Evolutionary conservation across 2,888 invertebrate genomes (phyloP), one percentile per base, ranked within the genome.

Genomic region (Hyalella azteca): DNA sequence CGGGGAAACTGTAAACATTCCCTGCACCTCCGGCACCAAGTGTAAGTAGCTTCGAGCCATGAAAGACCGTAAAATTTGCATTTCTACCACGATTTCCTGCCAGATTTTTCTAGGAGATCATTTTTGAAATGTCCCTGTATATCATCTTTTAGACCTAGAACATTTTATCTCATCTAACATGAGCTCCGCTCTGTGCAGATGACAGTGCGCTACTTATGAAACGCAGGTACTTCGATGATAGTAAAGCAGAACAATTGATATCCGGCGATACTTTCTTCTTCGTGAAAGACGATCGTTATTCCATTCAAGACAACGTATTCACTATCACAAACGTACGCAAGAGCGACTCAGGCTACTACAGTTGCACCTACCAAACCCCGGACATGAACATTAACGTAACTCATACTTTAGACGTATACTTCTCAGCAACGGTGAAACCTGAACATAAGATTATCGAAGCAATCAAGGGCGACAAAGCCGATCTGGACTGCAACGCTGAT

Each of bases 401-500:
- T 19, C 75, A 75, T 45, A 45, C 7, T n/a, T 11, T 75, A 7
- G 75, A 75, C n/a, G 75, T 75, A 3, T 45, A 45, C 19, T 45
- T 26, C n/a, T 15, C 29, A 45, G 32, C 40, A 9, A 22, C 40
- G n/a, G 45, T 75, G 19, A n/a, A 29, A 22, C 40, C 26, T 29
- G 11, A 75, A 9, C 26, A 75, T n/a, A 29, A 75, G 41, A 45
- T 29, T 15, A 45, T 75, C 75, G 41, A 45, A n/a, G 81, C 81
- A 19, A 26, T 40, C 40, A 82, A 82, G 41, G 81, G 81, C 22
- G 41, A 77, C 9, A 79, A 60, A 45, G 82, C 81, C 5, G 48
- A 45, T 9, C 49, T 82, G 22, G 79, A 81, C 73, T 82, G 82
- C 73, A 41, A 81, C 26, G 81, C 81, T 11, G 66, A 75, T n/a